Base-by-base conservation (phyloP, 2,797 vertebrate genomes). In the Denticeps clupeoides region DNA sequence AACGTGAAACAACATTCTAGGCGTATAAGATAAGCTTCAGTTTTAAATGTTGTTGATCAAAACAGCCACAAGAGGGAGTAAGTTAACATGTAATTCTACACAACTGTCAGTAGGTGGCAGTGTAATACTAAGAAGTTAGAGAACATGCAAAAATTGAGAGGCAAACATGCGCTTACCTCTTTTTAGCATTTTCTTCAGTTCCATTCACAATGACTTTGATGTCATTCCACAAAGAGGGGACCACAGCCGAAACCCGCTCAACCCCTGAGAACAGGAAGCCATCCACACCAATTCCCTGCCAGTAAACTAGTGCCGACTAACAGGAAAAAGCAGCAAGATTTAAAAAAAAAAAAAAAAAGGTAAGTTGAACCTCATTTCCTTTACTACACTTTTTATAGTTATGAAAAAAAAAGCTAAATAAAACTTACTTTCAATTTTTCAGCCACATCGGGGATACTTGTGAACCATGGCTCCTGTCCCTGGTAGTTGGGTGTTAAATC, bases 401-500 rank as follows among this genome's bases (percentile, higher is more conserved):
- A 38, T 49, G 4, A 26, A 23, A 5, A 27, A 18, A n/a, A 46
- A 5, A 3, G 15, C 7, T 8, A 31, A 13, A 45, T 28, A 10
- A 2, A 2, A 13, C 38, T 21, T 53, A 84, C 83, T 78, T 78
- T 72, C 23, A 86, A 67, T 11, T 71, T 60, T 45, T 81, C 75
- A 1, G 70, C 69, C 0, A 82, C 73, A 2, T 7, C 59, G 1
- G 49, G 67, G 52, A 77, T 9, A 32, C 65, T 70, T 19, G 64
- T 60, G 62, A 87, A 92, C 89, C 89, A 92, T 0, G 73, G 62
- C 33, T 69, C 62, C 9, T 51, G 29, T 4, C 87, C 79, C 5
- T 2, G 63, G 22, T 91, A 91, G 71, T 90, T 91, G 1, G 89
- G 90, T 12, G 85, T 92, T 52, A 93, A 68, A 51, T 91, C 89